Evolutionary conservation across 2,888 invertebrate species (phyloP), one percentile per base, ranked within the genome.

Genomic region (Luperina testacea): DNA sequence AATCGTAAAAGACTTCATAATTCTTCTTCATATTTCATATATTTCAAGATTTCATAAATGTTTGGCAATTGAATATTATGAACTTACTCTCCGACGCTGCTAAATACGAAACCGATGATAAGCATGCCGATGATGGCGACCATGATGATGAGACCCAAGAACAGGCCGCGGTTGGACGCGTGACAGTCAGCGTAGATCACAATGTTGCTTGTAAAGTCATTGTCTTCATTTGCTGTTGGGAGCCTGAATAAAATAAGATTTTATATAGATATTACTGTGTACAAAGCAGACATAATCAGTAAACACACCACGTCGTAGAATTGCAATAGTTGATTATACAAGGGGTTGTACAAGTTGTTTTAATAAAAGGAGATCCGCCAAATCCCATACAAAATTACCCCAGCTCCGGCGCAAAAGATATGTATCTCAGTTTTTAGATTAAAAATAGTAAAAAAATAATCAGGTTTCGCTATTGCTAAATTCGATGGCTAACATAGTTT

Each of bases 121-220:
- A 97, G 95, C 90, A 94, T 94, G 70, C 96, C 97, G 2, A 97
- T 94, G 27, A 97, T 95, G 11, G 97, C 48, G 6, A 97, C 92
- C 77, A 97, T 95, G 13, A 98, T 92, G 42, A 98, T 94, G n/a
- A 98, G 94, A 6, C 98, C 98, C 11, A 97, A 95, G 93, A 98
- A 98, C 45, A 98, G 95, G 3, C 98, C 98, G 81, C 97, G 97
- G 95, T 98, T 98, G 76, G 98, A 97, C 2, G 98, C 97, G 90
- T 98, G 98, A 91, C 98, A 98, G 94, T 98, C 98, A 1, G 98
- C 98, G 90, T 97, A 97, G 83, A 98, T 97, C 68, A 97, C 97
- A 59, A 98, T 94, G 90, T 97, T 97, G 87, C 97, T 97, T 8
- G 95, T 97, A 89, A 94, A 97, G 75, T 96, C 95, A 75, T 96